phyloP scores from a whole-genome alignment of 1,140 invertebrate genomes.

The Antheraea mylitta region DNA sequence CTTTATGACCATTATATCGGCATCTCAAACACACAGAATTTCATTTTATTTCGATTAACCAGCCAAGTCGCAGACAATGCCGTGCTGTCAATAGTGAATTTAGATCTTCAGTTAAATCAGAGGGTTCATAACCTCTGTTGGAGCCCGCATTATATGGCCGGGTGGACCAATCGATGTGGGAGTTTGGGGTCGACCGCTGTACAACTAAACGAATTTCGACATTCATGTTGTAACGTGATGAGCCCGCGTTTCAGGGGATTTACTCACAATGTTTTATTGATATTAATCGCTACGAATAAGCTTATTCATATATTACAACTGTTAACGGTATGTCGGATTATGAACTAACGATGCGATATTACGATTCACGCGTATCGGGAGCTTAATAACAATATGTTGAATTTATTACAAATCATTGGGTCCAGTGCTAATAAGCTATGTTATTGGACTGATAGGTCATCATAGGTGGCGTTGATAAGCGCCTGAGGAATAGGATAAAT shows the following conservation, averaged over 20 bases:
- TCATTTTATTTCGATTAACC: conserved; percentile 6
- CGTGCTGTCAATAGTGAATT: conserved; percentile 18
- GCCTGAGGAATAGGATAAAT: too few relatives aligned
- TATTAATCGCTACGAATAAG: neutral
- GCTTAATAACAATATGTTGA: too few relatives aligned
- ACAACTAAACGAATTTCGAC: conserved; percentile 46
- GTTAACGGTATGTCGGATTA: neutral
- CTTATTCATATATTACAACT: neutral
- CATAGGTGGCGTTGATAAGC: too few relatives aligned
- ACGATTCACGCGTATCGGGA: neutral
- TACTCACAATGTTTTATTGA: conserved; percentile 7
- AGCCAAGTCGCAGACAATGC: conserved; percentile 24
- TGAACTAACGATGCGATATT: neutral
- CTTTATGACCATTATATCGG: neutral
- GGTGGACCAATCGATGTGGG: conserved; percentile 49
- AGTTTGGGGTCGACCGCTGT: conserved; percentile 37
- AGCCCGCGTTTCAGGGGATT: conserved; percentile 1
- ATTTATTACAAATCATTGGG: too few relatives aligned
- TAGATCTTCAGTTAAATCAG: conserved; percentile 69
- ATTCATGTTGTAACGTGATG: conserved; percentile 22
- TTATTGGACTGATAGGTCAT: too few relatives aligned
- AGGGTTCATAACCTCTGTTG: conserved; percentile 52
- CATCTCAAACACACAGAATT: neutral
- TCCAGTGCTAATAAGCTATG: too few relatives aligned
- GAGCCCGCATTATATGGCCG: conserved; percentile 56